Conservation (phyloP, 2,113 vertebrate species). For the Dermatemys mawii region DNA sequence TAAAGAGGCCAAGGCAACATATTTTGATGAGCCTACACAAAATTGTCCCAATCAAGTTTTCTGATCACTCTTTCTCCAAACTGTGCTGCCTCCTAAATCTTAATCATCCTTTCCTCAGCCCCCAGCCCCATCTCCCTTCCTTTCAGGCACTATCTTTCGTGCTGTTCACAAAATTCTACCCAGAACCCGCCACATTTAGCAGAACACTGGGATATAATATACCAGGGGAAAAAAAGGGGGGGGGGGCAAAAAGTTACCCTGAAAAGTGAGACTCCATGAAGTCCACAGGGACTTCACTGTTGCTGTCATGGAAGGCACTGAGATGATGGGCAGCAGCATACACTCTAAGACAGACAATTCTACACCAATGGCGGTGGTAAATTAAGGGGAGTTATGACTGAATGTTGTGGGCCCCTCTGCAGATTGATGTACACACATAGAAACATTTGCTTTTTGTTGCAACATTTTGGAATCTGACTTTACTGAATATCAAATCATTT, state of each 20-base stretch:
- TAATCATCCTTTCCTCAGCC: background rate
- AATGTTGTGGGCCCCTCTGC: background rate
- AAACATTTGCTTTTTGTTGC: no score
- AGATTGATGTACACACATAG: no score
- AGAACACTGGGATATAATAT: background rate
- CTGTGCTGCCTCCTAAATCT: background rate
- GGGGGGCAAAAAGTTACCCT: background rate
- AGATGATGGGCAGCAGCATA: background rate
- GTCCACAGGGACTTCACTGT: background rate
- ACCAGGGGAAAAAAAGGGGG: background rate
- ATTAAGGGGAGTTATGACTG: background rate
- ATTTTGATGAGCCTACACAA: background rate
- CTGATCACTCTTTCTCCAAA: background rate
- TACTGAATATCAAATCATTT: no score
- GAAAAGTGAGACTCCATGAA: background rate
- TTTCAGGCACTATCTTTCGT: background rate
- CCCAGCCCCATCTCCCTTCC: background rate
- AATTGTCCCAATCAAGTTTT: accelerated
- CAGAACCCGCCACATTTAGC: background rate
- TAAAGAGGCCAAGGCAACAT: background rate
- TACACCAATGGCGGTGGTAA: background rate
- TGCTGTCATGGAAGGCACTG: background rate
- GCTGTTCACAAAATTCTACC: background rate
- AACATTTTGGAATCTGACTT: no score
- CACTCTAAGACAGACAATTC: background rate